Percentiles rank a stretch among this genome's conserved stretches.
Evolutionary conservation across 2,888 invertebrate species (phyloP).

Genomic region (Dicyrtoma fusca): DNA sequence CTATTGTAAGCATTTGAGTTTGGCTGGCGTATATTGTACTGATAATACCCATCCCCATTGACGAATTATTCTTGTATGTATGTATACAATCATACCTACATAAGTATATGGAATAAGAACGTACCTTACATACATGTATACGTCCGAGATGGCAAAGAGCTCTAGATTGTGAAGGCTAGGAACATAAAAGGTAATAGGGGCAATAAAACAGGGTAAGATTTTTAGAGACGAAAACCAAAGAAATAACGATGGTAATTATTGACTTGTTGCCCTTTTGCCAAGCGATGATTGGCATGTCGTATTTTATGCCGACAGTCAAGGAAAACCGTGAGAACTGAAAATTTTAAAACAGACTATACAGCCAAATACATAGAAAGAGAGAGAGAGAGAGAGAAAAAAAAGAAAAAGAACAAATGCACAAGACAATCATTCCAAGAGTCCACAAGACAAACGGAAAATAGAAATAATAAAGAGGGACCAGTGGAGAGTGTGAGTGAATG

Average conservation of each 20-base stretch:
- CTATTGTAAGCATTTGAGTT: too few relatives aligned
- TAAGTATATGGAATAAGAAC: too few relatives aligned
- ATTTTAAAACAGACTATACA: conserved; percentile 10
- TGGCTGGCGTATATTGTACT: too few relatives aligned
- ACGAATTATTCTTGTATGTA: too few relatives aligned
- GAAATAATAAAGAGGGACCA: conserved; percentile 2
- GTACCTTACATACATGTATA: too few relatives aligned
- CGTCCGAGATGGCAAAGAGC: too few relatives aligned
- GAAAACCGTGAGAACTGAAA: conserved; percentile 45
- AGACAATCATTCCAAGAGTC: neutral
- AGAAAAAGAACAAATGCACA: neutral
- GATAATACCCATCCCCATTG: too few relatives aligned
- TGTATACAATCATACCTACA: too few relatives aligned
- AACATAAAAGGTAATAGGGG: conserved; percentile 40
- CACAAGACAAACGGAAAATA: neutral
- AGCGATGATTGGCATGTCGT: conserved; percentile 56
- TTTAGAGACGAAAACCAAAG: conserved; percentile 51
- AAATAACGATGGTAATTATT: conserved; percentile 56
- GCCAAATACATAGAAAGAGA: neutral
- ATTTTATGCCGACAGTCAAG: conserved; percentile 47
- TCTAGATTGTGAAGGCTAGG: conserved; percentile 42
- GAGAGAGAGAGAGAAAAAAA: conserved; percentile 4
- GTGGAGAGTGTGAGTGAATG: neutral
- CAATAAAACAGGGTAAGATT: conserved; percentile 47
- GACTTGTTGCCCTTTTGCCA: conserved; percentile 50